Evolutionary conservation across 2,113 vertebrate genomes (phyloP).

Genomic region (Megaceryle maxima): DNA sequence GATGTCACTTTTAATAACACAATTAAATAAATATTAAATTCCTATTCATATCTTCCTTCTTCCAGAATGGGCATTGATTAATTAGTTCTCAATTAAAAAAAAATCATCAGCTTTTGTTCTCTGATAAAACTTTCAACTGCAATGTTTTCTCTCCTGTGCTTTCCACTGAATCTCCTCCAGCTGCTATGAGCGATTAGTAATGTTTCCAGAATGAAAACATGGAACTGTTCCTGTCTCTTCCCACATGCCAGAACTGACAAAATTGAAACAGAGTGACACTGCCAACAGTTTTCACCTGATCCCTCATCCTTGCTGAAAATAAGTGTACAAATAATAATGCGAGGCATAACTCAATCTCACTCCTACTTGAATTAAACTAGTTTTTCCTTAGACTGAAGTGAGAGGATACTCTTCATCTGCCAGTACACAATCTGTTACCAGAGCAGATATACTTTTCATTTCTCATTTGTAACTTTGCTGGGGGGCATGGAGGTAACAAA

Average conservation of each 20-base stretch:
- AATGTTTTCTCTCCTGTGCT: not conserved
- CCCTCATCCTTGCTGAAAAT: not conserved
- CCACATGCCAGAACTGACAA: not conserved
- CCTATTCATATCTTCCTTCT: not conserved
- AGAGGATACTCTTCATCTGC: not conserved
- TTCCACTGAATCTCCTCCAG: not conserved
- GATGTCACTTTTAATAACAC: not conserved
- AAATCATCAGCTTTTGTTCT: not conserved
- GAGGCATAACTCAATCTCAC: not conserved
- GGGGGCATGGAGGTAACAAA: not conserved
- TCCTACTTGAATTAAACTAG: not conserved
- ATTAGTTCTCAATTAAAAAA: not conserved
- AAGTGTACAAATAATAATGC: not conserved
- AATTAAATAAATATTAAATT: not conserved
- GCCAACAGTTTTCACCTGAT: not conserved
- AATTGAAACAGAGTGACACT: not conserved
- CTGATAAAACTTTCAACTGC: not conserved
- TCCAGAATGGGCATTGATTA: not conserved
- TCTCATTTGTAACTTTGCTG: not conserved
- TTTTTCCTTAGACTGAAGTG: not conserved
- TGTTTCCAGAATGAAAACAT: not conserved
- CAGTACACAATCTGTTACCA: not conserved
- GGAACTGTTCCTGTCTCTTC: not conserved
- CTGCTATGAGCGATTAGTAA: not conserved
- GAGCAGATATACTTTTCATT: not conserved